A percentile compares a stretch with the other conserved stretches of the same genome.
phyloP scores from a whole-genome alignment of 92 coral and sea anemone genomes.

The Isaurus tuberculatus region DNA sequence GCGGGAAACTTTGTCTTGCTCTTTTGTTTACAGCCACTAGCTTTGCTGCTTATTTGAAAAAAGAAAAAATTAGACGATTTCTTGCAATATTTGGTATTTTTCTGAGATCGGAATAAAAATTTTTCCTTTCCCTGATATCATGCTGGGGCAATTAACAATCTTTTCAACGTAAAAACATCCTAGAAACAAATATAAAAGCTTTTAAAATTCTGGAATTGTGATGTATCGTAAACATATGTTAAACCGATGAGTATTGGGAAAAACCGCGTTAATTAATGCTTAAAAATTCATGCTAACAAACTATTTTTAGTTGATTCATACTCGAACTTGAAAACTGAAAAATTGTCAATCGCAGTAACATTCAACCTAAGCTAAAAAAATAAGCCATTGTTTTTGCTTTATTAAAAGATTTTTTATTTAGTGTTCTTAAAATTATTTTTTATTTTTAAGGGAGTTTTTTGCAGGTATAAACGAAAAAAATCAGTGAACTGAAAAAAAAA shows the following conservation, averaged over 20 bases:
- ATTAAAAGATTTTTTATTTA: no score
- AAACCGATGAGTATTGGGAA: not conserved
- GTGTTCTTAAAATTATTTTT: no score
- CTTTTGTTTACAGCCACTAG: not conserved
- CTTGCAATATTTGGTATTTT: not conserved
- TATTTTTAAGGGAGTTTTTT: not conserved
- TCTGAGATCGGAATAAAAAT: not conserved
- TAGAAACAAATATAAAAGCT: constrained; percentile 14
- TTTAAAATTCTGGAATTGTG: not conserved
- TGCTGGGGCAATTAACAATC: not conserved
- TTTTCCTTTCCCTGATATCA: constrained; percentile 25
- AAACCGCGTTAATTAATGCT: not conserved
- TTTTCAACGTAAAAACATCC: constrained; percentile 16
- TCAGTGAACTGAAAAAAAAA: no score
- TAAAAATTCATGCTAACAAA: constrained; percentile 1
- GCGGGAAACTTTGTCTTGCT: not conserved
- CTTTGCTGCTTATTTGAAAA: not conserved
- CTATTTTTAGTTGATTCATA: not conserved
- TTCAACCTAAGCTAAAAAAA: not conserved
- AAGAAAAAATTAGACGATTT: not conserved
- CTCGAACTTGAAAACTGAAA: not conserved
- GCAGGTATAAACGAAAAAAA: no score
- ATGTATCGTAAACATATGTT: constrained; percentile 3
- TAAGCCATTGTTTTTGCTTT: no score
- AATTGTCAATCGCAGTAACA: not conserved